Evolutionary conservation across 2,113 vertebrate genomes (phyloP).

Genomic region (Elachura formosa): DNA sequence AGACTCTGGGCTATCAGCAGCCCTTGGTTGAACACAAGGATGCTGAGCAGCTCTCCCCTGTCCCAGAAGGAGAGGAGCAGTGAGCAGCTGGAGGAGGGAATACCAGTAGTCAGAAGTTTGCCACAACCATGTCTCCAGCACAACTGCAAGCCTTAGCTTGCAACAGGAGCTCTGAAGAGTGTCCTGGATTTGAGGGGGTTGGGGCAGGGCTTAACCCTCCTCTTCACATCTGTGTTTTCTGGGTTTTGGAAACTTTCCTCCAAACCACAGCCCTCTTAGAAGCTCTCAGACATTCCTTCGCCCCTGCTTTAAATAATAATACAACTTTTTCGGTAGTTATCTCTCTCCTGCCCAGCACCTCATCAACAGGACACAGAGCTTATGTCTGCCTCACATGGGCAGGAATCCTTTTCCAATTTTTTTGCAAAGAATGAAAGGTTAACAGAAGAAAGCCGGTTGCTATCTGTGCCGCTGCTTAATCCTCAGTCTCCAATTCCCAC

Average conservation of each 20-base stretch:
- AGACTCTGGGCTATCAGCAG: background rate
- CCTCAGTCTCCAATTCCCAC: slow-evolving; percentile 30
- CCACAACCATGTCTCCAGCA: accelerated
- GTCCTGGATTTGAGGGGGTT: background rate
- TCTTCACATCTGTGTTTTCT: background rate
- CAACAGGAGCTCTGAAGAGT: background rate
- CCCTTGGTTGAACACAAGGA: background rate
- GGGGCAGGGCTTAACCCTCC: background rate
- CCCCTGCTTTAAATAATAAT: background rate
- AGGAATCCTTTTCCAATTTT: background rate
- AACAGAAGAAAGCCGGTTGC: slow-evolving; percentile 35
- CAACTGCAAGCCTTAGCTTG: background rate
- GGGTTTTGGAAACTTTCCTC: background rate
- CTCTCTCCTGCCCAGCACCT: background rate
- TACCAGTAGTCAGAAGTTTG: background rate
- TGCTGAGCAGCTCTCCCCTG: background rate
- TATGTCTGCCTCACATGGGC: background rate
- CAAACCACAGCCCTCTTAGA: background rate
- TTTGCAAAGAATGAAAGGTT: background rate
- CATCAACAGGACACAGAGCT: background rate
- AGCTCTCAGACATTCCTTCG: background rate
- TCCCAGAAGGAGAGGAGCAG: background rate
- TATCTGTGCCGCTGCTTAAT: slow-evolving; percentile 56
- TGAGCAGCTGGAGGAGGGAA: background rate
- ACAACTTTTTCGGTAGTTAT: background rate